Conservation (phyloP, 2,797 vertebrate species). For the Anableps anableps region DNA sequence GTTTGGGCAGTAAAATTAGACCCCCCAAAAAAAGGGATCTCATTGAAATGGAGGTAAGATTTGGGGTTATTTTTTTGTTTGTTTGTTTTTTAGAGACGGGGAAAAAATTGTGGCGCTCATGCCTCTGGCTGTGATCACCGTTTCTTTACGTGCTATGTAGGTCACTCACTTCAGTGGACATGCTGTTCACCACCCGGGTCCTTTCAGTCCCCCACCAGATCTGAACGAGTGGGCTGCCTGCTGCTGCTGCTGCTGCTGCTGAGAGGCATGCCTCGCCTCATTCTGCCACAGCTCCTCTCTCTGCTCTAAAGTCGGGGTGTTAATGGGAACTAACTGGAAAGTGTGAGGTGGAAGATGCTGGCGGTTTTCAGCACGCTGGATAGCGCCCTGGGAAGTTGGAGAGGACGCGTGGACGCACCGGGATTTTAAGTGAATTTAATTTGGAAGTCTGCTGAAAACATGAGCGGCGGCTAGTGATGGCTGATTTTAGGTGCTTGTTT, state of each 20-base stretch:
- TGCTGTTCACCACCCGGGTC: constrained; percentile 8
- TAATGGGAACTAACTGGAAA: constrained; percentile 17
- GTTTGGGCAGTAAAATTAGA: constrained; percentile 20
- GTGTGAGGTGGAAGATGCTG: constrained; percentile 37
- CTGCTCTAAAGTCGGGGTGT: constrained; percentile 21
- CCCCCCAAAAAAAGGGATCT: not conserved
- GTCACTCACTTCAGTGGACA: constrained; percentile 20
- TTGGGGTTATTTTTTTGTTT: not conserved
- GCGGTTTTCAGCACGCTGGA: constrained; percentile 81
- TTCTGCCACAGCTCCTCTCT: constrained; percentile 11
- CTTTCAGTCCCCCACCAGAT: constrained; percentile 6
- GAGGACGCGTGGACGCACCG: constrained; percentile 42
- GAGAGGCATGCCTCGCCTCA: constrained; percentile 11
- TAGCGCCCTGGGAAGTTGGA: constrained; percentile 73
- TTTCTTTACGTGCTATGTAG: constrained; percentile 15
- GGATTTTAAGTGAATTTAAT: constrained; percentile 48
- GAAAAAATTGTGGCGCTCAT: not conserved
- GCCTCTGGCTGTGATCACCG: not conserved
- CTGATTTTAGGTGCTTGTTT: constrained; percentile 29
- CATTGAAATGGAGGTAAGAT: not conserved
- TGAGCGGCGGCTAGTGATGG: constrained; percentile 60
- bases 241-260: constrained; percentile 23
- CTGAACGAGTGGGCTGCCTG: constrained; percentile 24
- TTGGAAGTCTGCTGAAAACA: constrained; percentile 22
- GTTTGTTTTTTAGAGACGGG: not conserved